These are phyloP conservation scores for Choloepus hoffmanni DNA, from an alignment of 2,113 vertebrate species.

Conservation along the genomic window DNA sequence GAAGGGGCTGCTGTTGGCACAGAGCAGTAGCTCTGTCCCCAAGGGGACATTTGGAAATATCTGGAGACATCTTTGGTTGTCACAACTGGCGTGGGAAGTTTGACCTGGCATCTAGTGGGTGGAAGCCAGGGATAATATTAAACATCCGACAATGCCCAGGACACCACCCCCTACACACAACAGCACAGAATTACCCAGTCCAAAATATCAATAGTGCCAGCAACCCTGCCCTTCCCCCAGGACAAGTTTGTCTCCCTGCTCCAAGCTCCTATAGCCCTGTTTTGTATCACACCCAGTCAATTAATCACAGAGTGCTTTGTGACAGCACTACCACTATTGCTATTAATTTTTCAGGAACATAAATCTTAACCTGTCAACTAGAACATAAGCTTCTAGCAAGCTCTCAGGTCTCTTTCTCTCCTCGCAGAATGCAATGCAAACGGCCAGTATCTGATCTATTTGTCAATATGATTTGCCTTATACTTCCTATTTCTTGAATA, in stretches of 20 bases:
- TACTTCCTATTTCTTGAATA: constrained; percentile 14
- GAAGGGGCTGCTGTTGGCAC: no score
- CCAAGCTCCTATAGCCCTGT: rapidly evolving
- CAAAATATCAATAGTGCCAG: rapidly evolving
- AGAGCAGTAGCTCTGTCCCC: rapidly evolving
- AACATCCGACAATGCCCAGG: background rate
- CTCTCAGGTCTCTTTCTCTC: background rate
- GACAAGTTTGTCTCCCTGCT: rapidly evolving
- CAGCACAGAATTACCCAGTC: background rate
- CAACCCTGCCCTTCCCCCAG: no score
- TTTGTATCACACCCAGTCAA: background rate
- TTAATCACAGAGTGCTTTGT: background rate
- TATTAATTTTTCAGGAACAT: background rate
- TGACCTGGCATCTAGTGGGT: background rate
- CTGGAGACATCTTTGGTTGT: background rate
- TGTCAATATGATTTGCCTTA: background rate
- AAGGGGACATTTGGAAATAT: background rate
- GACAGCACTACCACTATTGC: background rate
- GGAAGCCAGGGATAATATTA: background rate
- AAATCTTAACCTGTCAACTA: background rate
- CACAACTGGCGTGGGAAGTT: background rate
- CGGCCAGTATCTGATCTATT: background rate
- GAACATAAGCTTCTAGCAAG: background rate
- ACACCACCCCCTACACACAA: rapidly evolving
- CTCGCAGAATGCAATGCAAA: background rate